Evolutionary conservation across 2,797 vertebrate genomes (phyloP).

Genomic region (Coendou prehensilis): DNA sequence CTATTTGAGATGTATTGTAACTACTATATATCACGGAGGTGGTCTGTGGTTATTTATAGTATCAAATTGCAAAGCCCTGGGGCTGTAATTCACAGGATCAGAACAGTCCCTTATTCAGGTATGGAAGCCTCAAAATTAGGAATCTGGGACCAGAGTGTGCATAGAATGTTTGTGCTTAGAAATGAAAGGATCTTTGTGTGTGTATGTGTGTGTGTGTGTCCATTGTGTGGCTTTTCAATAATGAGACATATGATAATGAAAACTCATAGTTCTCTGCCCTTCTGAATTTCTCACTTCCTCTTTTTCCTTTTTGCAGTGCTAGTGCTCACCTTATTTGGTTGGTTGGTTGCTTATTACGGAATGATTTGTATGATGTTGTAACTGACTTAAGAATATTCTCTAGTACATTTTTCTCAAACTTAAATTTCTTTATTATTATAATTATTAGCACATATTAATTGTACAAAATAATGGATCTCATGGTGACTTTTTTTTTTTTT

Average conservation of each 20-base stretch:
- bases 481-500: neutral
- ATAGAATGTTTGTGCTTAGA: neutral
- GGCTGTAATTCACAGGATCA: neutral
- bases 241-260: neutral
- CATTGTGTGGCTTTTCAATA: neutral
- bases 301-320: neutral
- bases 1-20: neutral
- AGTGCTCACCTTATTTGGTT: neutral
- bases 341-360: slow-evolving; percentile 18
- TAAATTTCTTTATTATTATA: neutral
- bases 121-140: neutral
- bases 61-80: neutral
- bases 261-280: neutral
- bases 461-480: neutral
- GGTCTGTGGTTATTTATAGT: slow-evolving; percentile 10
- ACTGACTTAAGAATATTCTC: slow-evolving; percentile 9
- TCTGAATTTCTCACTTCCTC: neutral
- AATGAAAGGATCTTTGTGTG: neutral
- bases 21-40: neutral
- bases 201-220: neutral
- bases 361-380: slow-evolving; percentile 22
- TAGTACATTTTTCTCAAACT: slow-evolving; percentile 59
- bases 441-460: neutral
- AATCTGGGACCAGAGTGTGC: neutral
- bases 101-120: neutral